Conservation (phyloP, 2,888 invertebrate genomes). For the Cantharis rufa region DNA sequence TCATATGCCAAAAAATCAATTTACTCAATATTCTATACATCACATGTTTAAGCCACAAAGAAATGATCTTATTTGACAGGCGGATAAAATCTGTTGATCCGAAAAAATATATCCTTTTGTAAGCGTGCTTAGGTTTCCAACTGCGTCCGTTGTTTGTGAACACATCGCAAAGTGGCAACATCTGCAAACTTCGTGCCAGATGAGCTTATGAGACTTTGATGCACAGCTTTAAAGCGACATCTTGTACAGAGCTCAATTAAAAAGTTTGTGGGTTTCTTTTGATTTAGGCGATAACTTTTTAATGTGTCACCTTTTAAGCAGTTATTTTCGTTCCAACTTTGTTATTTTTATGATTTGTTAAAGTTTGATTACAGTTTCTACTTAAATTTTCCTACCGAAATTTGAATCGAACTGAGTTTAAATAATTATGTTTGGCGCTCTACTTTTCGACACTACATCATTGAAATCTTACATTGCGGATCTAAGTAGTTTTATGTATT, state of each 20-base stretch:
- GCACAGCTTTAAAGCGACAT: slow-evolving; percentile 32
- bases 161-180: slow-evolving; percentile 32
- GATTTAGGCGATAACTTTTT: neutral
- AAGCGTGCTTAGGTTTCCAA: slow-evolving; percentile 40
- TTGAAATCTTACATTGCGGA: neutral
- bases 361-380: neutral
- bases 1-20: slow-evolving; percentile 17
- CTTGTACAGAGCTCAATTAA: slow-evolving; percentile 32
- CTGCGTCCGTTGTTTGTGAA: slow-evolving; percentile 25
- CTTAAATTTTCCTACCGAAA: neutral
- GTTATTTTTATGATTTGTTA: neutral
- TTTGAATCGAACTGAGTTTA: no score
- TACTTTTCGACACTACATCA: neutral
- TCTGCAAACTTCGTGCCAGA: slow-evolving; percentile 31
- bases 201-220: slow-evolving; percentile 35
- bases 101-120: slow-evolving; percentile 43
- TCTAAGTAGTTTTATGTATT: neutral
- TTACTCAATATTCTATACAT: slow-evolving; percentile 25
- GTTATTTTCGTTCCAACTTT: neutral
- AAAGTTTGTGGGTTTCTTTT: slow-evolving; percentile 18
- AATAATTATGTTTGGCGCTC: neutral
- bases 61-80: slow-evolving; percentile 44
- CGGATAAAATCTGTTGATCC: slow-evolving; percentile 46
- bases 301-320: neutral
- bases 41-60: slow-evolving; percentile 34